These are phyloP conservation scores for Scolopax bukidnonensis DNA, from an alignment of 2,797 vertebrate species.

Conservation along the genomic window DNA sequence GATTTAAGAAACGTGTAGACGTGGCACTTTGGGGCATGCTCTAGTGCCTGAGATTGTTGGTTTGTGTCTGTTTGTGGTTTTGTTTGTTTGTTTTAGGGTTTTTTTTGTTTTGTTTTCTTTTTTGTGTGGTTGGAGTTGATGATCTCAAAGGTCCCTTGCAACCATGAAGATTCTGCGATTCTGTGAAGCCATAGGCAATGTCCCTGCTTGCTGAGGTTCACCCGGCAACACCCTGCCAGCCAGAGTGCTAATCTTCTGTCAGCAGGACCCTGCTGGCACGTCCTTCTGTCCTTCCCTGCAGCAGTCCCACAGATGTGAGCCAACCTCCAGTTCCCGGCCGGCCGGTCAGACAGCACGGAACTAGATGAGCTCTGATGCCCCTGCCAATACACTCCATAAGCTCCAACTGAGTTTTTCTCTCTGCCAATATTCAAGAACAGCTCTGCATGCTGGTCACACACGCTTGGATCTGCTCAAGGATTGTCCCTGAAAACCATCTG, in stretches of 20 bases:
- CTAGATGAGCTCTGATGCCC: neutral
- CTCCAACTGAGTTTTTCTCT: neutral
- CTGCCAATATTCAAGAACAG: constrained; percentile 8
- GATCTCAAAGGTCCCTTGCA: too few species aligned
- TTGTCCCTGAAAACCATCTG: constrained; percentile 14
- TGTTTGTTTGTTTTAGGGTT: too few species aligned
- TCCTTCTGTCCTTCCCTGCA: neutral
- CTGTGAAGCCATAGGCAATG: neutral
- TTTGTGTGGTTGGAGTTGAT: too few species aligned
- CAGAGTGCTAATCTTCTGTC: neutral
- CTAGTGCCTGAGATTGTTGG: too few species aligned
- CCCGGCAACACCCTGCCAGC: neutral
- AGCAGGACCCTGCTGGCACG: neutral
- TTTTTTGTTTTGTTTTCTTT: too few species aligned
- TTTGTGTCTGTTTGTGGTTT: too few species aligned
- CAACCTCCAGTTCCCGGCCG: neutral
- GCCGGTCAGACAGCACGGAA: neutral
- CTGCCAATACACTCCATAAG: constrained; percentile 5
- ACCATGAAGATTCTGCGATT: too few species aligned
- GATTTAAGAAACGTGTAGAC: too few species aligned
- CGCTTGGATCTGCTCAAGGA: neutral
- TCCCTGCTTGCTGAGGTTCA: neutral
- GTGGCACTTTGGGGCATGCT: too few species aligned
- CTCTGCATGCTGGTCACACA: neutral
- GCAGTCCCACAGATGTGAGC: constrained; percentile 10